Percentiles rank a stretch among this genome's conserved stretches.
These are phyloP conservation scores for Orbicella faveolata DNA, from an alignment of 64 coral and sea anemone species.

Conservation along the genomic window DNA sequence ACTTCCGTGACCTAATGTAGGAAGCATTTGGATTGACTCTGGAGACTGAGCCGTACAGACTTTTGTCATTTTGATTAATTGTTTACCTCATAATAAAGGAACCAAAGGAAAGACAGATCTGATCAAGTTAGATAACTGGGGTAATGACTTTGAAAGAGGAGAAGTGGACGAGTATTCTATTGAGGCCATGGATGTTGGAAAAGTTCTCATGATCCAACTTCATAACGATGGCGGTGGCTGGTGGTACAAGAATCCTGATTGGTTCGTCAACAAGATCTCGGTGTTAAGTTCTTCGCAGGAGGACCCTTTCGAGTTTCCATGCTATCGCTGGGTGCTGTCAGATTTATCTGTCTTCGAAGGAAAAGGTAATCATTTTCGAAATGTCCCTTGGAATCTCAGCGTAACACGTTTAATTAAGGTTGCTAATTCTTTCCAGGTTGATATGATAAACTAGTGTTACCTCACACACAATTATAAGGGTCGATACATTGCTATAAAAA, in stretches of 20 bases:
- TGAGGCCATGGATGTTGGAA: constrained; percentile 40
- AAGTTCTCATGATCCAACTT: constrained; percentile 45
- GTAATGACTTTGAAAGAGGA: constrained; percentile 61
- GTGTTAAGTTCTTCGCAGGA: constrained; percentile 30
- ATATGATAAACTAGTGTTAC: too few relatives aligned
- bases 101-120: constrained; percentile 49
- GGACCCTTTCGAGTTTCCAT: constrained; percentile 49
- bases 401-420: too few relatives aligned
- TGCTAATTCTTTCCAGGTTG: too few relatives aligned
- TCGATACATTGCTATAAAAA: too few relatives aligned
- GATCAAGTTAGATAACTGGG: constrained; percentile 42
- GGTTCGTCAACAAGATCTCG: constrained; percentile 67
- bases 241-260: constrained; percentile 59
- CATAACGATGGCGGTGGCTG: constrained; percentile 46
- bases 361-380: constrained; percentile 24
- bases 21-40: too few relatives aligned
- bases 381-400: too few relatives aligned
- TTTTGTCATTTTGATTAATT: background rate
- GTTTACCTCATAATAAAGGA: constrained; percentile 18
- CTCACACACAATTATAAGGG: too few relatives aligned
- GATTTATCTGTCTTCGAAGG: constrained; percentile 54
- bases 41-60: too few relatives aligned
- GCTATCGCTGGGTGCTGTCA: constrained; percentile 61
- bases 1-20: too few relatives aligned
- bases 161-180: constrained; percentile 50